A percentile compares a stretch with the other conserved stretches of the same genome.
phyloP scores from a whole-genome alignment of 2,797 vertebrate genomes.

The Xerus rutilus region DNA sequence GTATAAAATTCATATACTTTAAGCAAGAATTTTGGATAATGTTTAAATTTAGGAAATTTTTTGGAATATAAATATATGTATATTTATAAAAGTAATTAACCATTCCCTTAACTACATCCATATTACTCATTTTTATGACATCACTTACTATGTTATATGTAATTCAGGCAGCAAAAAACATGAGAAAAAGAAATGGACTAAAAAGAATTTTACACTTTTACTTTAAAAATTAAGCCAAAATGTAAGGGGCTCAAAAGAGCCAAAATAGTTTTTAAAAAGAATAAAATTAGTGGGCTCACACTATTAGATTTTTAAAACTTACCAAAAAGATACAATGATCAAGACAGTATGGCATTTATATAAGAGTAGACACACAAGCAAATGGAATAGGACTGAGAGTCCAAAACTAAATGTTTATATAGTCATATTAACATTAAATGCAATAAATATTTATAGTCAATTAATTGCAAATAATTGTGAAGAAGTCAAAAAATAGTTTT shows the following conservation, averaged over 20 bases:
- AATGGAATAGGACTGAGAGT: background rate
- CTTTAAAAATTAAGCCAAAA: slow-evolving; percentile 16
- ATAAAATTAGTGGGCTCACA: background rate
- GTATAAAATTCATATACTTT: slow-evolving; percentile 61
- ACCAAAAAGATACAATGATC: background rate
- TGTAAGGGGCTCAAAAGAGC: background rate
- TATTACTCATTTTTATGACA: slow-evolving; percentile 57
- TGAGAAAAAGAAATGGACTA: slow-evolving; percentile 48
- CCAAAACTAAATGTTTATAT: background rate
- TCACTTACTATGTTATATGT: slow-evolving; percentile 39
- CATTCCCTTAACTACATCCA: background rate
- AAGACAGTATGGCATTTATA: background rate
- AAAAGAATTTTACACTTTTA: slow-evolving; percentile 18
- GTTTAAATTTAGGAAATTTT: background rate
- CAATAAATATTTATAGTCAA: background rate
- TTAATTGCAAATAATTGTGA: background rate
- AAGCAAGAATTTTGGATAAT: background rate
- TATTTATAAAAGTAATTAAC: slow-evolving; percentile 6
- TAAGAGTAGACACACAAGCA: background rate
- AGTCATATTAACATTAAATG: no score
- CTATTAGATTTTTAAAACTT: background rate
- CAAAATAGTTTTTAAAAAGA: slow-evolving; percentile 31
- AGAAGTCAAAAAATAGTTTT: no score
- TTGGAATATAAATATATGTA: background rate
- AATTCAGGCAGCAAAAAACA: slow-evolving; percentile 48